These are phyloP conservation scores for Odontocerum albicorne DNA, from an alignment of 2,888 invertebrate species.

Conservation along the genomic window DNA sequence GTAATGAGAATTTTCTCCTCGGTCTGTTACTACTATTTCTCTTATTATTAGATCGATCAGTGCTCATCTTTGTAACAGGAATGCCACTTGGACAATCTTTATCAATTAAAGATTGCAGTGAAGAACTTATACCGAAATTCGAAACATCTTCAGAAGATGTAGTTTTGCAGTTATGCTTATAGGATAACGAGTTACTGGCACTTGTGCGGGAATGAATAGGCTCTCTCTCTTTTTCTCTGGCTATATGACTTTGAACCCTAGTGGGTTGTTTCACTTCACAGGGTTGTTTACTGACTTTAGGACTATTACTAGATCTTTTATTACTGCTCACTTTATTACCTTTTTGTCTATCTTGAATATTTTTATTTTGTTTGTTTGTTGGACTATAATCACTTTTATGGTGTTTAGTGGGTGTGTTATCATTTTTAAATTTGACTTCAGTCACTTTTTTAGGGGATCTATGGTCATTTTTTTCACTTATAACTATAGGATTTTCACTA, in stretches of 20 bases:
- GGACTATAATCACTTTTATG: no score
- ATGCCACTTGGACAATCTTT: constrained; percentile 45
- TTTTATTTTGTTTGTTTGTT: constrained; percentile 11
- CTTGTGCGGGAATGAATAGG: no score
- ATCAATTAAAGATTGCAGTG: constrained; percentile 53
- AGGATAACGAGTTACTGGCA: no score
- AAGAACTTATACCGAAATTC: constrained; percentile 48
- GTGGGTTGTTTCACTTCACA: no score
- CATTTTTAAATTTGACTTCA: constrained; percentile 11
- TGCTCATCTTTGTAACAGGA: constrained; percentile 41
- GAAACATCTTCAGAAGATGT: constrained; percentile 46
- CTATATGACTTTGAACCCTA: no score
- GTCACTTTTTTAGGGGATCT: constrained; percentile 5
- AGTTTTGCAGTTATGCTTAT: constrained; percentile 9
- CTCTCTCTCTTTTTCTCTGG: no score
- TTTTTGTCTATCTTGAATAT: constrained; percentile 11
- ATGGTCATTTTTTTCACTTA: not conserved
- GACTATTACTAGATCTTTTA: constrained; percentile 45
- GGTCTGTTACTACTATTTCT: constrained; percentile 47
- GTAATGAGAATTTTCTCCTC: constrained; percentile 59
- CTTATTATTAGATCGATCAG: constrained; percentile 46
- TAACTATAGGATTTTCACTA: constrained; percentile 2
- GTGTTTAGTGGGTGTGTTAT: no score
- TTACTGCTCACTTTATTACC: constrained; percentile 38
- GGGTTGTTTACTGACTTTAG: constrained; percentile 40